Conservation (phyloP, 2,113 vertebrate genomes). For the Recurvirostra avosetta region DNA sequence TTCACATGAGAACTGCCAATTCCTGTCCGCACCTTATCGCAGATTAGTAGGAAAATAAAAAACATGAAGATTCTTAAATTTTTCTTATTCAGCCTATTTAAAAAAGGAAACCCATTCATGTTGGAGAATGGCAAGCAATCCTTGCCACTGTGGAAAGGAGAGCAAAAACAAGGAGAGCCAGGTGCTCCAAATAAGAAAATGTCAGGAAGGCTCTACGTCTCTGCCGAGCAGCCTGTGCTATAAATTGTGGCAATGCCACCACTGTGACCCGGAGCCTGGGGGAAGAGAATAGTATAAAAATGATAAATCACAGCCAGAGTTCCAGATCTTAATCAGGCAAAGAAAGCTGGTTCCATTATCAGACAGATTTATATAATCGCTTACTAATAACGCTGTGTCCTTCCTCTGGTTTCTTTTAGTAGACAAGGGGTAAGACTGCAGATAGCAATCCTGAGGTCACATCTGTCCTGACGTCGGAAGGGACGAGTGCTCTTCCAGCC, state of each 20-base stretch:
- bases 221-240: background rate
- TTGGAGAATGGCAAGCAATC: constrained; percentile 32
- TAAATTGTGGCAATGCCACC: constrained; percentile 73
- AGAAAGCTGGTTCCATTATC: constrained; percentile 71
- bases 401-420: background rate
- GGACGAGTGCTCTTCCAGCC: background rate
- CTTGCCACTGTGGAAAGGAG: constrained; percentile 28
- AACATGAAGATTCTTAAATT: background rate
- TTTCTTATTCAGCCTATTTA: background rate
- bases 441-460: background rate
- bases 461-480: background rate
- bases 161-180: constrained; percentile 65
- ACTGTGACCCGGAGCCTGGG: constrained; percentile 69
- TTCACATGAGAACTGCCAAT: background rate
- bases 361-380: constrained; percentile 64
- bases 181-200: constrained; percentile 66
- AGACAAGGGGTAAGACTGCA: background rate
- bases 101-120: background rate
- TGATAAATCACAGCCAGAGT: constrained; percentile 75
- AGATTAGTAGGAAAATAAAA: background rate
- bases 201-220: constrained; percentile 72
- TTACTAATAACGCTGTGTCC: constrained; percentile 56
- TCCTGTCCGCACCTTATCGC: background rate
- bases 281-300: constrained; percentile 79
- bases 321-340: constrained; percentile 75